These are phyloP conservation scores for Adrianichthys oophorus DNA, from an alignment of 2,797 vertebrate genomes.

Conservation along the genomic window DNA sequence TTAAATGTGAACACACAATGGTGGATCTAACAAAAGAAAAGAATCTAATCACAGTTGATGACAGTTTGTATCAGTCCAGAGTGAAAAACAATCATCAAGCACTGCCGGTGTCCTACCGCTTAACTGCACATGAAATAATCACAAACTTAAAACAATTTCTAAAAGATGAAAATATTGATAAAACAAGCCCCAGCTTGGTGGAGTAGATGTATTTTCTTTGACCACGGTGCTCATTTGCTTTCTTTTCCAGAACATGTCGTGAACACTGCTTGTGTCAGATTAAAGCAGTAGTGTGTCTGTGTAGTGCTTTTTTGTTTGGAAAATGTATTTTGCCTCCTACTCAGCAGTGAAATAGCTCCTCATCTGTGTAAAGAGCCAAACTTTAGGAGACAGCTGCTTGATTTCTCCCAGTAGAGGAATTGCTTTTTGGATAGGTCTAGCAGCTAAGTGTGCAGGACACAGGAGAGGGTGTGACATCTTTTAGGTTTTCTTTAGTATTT, in stretches of 20 bases:
- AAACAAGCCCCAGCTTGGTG: neutral
- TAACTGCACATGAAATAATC: too few species aligned
- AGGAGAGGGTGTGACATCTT: slow-evolving; percentile 9
- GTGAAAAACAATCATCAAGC: too few species aligned
- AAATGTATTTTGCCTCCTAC: slow-evolving; percentile 1
- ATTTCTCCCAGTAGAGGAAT: slow-evolving; percentile 11
- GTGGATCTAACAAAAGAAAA: too few species aligned
- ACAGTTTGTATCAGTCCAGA: too few species aligned
- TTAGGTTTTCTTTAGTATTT: neutral
- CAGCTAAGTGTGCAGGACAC: slow-evolving; percentile 2
- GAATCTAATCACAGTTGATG: too few species aligned
- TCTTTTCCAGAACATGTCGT: neutral
- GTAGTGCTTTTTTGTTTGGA: neutral
- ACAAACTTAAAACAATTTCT: too few species aligned
- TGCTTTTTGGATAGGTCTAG: slow-evolving; percentile 9
- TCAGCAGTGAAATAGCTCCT: neutral
- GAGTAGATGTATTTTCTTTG: neutral
- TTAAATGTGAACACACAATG: too few species aligned
- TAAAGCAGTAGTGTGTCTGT: neutral
- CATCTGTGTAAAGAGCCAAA: slow-evolving; percentile 5
- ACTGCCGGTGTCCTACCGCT: too few species aligned
- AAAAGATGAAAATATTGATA: neutral
- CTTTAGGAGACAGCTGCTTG: neutral
- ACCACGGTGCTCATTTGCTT: neutral
- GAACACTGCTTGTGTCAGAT: neutral